Conservation (phyloP, 2,888 invertebrate species). For the Agrotis exclamationis region DNA sequence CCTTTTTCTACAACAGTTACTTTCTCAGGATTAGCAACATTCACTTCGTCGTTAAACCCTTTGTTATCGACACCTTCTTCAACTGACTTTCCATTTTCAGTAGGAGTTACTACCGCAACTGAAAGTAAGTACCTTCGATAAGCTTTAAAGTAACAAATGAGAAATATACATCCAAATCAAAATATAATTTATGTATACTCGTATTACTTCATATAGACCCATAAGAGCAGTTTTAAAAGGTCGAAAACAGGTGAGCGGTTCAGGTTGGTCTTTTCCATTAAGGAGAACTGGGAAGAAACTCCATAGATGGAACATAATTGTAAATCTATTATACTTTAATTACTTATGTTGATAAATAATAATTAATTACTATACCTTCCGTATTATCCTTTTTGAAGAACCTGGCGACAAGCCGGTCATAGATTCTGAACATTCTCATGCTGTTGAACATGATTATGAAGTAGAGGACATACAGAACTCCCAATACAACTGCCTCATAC, state of each 20-base stretch:
- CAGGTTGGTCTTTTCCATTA: too few species aligned
- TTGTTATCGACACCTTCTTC: constrained; percentile 83
- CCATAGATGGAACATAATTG: too few species aligned
- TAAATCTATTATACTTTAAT: background rate
- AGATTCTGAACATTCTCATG: constrained; percentile 81
- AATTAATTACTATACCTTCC: constrained; percentile 38
- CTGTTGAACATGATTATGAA: constrained; percentile 94
- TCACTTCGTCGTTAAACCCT: constrained; percentile 70
- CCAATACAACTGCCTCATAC: constrained; percentile 94
- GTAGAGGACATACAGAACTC: constrained; percentile 94
- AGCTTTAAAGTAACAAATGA: background rate
- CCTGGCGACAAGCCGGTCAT: constrained; percentile 68
- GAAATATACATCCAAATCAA: background rate
- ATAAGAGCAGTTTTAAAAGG: too few species aligned
- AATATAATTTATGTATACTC: too few species aligned
- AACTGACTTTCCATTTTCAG: constrained; percentile 75
- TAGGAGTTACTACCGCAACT: constrained; percentile 81
- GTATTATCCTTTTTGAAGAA: constrained; percentile 41
- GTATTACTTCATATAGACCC: too few species aligned
- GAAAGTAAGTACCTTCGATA: constrained; percentile 28
- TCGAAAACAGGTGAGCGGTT: too few species aligned
- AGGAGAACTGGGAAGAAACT: too few species aligned
- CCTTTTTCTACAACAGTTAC: constrained; percentile 67
- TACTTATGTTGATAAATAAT: background rate
- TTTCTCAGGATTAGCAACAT: constrained; percentile 67